Percentiles rank a stretch among this genome's conserved stretches.
Evolutionary conservation across 1,140 invertebrate species (phyloP).

Genomic region (Penaeus chinensis): DNA sequence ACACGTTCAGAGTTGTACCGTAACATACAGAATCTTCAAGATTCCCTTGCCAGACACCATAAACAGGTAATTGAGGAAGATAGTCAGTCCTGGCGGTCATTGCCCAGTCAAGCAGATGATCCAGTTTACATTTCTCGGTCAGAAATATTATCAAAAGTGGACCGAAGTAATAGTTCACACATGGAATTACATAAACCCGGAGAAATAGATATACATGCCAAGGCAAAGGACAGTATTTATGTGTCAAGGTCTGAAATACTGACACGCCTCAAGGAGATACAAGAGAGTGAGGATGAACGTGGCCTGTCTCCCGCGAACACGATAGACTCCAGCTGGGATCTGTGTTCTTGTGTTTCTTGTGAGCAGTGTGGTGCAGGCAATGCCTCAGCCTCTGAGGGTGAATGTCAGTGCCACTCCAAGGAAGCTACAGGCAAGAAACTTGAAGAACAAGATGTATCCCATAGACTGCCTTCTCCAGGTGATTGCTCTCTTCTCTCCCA

Average conservation of each 20-base stretch:
- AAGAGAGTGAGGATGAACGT: constrained; percentile 49
- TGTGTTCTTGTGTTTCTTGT: constrained; percentile 61
- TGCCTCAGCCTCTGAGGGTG: constrained; percentile 30
- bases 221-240: constrained; percentile 36
- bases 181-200: neutral
- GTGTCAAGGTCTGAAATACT: constrained; percentile 51
- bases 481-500: constrained; percentile 48
- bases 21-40: constrained; percentile 61
- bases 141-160: constrained; percentile 59
- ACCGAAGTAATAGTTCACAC: constrained; percentile 43
- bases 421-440: constrained; percentile 34
- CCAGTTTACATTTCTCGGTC: constrained; percentile 64
- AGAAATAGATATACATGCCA: constrained; percentile 11
- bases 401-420: constrained; percentile 31
- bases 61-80: constrained; percentile 47
- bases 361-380: constrained; percentile 45
- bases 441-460: constrained; percentile 19
- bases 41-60: constrained; percentile 52
- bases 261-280: constrained; percentile 48
- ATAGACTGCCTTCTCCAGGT: constrained; percentile 11
- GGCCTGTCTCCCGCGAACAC: constrained; percentile 38
- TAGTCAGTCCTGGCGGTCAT: constrained; percentile 54
- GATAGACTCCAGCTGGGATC: constrained; percentile 53
- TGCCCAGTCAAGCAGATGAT: constrained; percentile 52
- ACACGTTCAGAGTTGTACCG: constrained; percentile 61